Base-by-base conservation (phyloP, 1,140 invertebrate genomes). In the Sitophilus oryzae region DNA sequence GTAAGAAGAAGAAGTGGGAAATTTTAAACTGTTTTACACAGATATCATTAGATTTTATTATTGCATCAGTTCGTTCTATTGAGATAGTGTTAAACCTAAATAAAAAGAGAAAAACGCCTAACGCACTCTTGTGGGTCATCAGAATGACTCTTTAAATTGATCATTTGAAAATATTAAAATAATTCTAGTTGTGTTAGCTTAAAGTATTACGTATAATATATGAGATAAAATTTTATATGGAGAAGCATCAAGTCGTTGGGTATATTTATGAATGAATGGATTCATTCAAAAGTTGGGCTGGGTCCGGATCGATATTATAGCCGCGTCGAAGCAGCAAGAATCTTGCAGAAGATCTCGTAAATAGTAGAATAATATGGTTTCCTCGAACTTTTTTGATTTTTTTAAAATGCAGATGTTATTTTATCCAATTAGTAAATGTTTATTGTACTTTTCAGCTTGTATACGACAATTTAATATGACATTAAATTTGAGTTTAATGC, bases 241-340 rank as follows among this genome's bases (percentile, higher is more conserved):
- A 23, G 41, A 52, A 52, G 50, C 50, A 52, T 52, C 50, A 52
- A 52, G 50, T 52, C 37, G 50, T 41, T 35, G 14, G n/a, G 20
- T 5, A 44, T 42, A n/a, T 20, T 14, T 14, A 10, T 22, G 11
- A 36, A 51, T 56, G 54, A 51, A 56, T 56, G 54, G 54, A 38
- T 56, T 56, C 54, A 56, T 56, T 56, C 54, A 56, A 42, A 38
- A 40, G 46, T 25, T 49, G 48, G 38, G 54, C 42, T 23, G 50
- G 41, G 50, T 41, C 40, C 15, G 20, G 35, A 52, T 52, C 50
- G 50, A 52, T 52, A 38, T 38, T 20, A 14, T 5, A 30, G 5
- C 25, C 25, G 5, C 25, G 25, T 30, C 25, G 25, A 6, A 5
- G 25, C 25, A 30, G 25, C 25, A 6, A 30, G n/a, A n/a, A n/a